Percentiles rank a stretch among this genome's conserved stretches.
Evolutionary conservation across 2,797 vertebrate species (phyloP).

Genomic region (Rhabdomys pumilio): DNA sequence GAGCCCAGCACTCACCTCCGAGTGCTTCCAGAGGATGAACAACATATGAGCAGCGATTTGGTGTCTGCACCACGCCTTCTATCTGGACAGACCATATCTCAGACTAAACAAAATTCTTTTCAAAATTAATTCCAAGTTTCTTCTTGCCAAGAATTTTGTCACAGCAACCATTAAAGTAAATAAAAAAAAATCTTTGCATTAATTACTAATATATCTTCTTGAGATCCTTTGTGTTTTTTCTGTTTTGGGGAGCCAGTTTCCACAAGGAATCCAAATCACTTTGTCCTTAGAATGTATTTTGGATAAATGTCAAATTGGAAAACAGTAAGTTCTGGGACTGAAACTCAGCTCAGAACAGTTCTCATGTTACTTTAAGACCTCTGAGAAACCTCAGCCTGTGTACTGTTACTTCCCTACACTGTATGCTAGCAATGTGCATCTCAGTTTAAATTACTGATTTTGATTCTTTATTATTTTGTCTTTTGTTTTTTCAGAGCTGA

Average conservation of each 20-base stretch:
- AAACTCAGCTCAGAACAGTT: neutral
- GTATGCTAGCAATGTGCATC: neutral
- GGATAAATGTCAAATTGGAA: neutral
- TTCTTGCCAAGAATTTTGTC: neutral
- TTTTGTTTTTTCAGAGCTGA: no score
- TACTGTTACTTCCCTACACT: neutral
- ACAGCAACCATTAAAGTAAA: neutral
- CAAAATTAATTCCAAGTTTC: neutral
- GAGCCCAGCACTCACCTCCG: neutral
- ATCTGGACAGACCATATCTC: neutral
- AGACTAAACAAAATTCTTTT: neutral
- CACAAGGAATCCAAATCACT: constrained; percentile 5
- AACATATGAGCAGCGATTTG: neutral
- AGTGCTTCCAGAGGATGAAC: neutral
- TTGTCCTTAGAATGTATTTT: neutral
- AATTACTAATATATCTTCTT: neutral
- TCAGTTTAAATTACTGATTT: neutral
- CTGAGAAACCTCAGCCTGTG: neutral
- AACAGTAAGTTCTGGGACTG: neutral
- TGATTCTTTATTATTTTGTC: neutral
- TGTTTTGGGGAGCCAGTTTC: neutral
- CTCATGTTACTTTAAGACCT: neutral
- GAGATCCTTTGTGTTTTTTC: neutral
- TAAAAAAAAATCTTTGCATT: neutral
- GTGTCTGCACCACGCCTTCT: neutral